Conservation (phyloP, 2,113 vertebrate species). For the Ptychochromis oligacanthus region DNA sequence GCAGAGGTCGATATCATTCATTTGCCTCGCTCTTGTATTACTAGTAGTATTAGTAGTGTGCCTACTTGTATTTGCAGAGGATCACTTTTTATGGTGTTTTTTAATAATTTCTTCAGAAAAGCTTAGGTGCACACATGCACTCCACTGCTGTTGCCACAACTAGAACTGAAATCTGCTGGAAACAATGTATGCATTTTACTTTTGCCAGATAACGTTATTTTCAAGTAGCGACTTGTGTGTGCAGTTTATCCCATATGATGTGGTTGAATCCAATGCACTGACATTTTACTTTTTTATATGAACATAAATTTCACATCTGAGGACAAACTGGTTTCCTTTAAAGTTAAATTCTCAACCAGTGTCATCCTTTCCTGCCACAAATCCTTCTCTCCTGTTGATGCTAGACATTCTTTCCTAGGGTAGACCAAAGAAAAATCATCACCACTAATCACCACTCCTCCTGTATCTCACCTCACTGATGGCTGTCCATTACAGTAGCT, state of each 20-base stretch:
- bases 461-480: constrained; percentile 11
- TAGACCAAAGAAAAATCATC: constrained; percentile 1
- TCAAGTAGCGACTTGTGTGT: neutral
- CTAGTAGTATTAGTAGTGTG: neutral
- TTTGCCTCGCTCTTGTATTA: neutral
- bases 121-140: accelerated
- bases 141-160: neutral
- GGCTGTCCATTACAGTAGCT: constrained; percentile 5
- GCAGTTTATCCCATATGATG: constrained; percentile 44
- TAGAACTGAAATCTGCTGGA: neutral
- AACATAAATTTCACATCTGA: neutral
- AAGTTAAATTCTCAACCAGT: neutral
- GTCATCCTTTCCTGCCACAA: neutral
- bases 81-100: neutral
- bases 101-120: neutral
- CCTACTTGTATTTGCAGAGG: neutral
- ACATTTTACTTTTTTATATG: constrained; percentile 22
- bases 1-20: neutral
- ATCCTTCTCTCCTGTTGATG: neutral
- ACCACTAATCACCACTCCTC: constrained; percentile 26
- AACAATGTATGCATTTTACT: neutral
- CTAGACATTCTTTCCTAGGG: neutral
- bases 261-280: constrained; percentile 19
- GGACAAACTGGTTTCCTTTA: neutral
- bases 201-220: neutral